Conservation (phyloP, 1,140 invertebrate species). For the Megalopta genalis region DNA sequence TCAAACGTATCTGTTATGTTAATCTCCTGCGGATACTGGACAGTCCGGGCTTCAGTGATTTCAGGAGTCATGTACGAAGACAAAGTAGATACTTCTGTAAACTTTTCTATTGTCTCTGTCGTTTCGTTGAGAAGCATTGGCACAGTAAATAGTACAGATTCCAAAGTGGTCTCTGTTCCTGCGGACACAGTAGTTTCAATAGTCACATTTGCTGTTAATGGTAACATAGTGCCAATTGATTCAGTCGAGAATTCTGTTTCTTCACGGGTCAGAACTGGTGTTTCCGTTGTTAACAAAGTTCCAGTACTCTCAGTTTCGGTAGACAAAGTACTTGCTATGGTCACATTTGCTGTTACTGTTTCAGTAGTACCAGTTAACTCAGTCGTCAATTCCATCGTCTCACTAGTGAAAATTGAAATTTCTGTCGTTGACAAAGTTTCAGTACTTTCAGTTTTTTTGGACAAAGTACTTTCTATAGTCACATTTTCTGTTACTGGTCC, state of each 20-base stretch:
- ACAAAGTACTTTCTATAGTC: too few species aligned
- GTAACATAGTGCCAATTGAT: not conserved
- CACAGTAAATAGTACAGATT: not conserved
- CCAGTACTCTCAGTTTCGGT: not conserved
- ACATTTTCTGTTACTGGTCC: too few species aligned
- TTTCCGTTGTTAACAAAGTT: not conserved
- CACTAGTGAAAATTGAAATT: too few species aligned
- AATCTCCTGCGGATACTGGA: not conserved
- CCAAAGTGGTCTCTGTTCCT: too few species aligned
- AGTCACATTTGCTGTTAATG: not conserved
- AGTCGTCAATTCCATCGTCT: too few species aligned
- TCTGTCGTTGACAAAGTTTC: not conserved
- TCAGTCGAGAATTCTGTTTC: not conserved
- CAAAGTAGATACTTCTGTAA: not conserved
- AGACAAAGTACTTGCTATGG: too few species aligned
- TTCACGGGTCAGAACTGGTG: too few species aligned
- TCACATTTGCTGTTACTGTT: too few species aligned
- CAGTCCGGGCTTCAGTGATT: not conserved
- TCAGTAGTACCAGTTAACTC: too few species aligned
- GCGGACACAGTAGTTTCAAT: not conserved
- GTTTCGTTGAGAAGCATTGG: not conserved
- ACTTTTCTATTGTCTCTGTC: not conserved
- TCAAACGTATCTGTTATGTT: not conserved
- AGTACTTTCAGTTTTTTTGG: not conserved
- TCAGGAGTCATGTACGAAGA: not conserved